Evolutionary conservation across 2,888 invertebrate species (phyloP).

Genomic region (Polymixis flavicincta): DNA sequence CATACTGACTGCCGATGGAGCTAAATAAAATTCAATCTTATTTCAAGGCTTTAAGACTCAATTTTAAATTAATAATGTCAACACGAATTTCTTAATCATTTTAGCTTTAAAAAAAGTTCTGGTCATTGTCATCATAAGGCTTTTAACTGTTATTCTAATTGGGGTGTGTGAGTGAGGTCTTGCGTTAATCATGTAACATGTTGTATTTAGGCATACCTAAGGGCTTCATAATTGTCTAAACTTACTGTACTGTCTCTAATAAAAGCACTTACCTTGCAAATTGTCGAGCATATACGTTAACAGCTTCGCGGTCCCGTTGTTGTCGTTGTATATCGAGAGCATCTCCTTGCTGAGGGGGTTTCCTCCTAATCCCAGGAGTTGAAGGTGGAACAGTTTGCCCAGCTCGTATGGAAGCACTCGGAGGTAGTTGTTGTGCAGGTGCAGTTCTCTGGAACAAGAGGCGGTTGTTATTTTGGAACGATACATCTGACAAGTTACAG

Average conservation of each 20-base stretch:
- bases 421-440: slow-evolving; percentile 98
- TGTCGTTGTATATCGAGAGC: slow-evolving; percentile 97
- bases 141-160: too few relatives aligned
- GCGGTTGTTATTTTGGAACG: slow-evolving; percentile 33
- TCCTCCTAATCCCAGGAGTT: slow-evolving; percentile 97
- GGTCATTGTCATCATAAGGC: too few relatives aligned
- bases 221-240: not conserved
- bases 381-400: slow-evolving; percentile 99
- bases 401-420: slow-evolving; percentile 98
- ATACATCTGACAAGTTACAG: too few relatives aligned
- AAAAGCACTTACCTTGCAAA: slow-evolving; percentile 94
- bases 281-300: slow-evolving; percentile 98
- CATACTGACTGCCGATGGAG: too few relatives aligned
- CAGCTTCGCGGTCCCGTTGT: slow-evolving; percentile 98
- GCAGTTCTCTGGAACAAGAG: slow-evolving; percentile 94
- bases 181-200: too few relatives aligned
- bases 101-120: too few relatives aligned
- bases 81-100: too few relatives aligned
- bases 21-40: too few relatives aligned
- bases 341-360: slow-evolving; percentile 98
- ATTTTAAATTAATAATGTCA: too few relatives aligned
- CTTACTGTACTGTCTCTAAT: not conserved
- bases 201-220: not conserved
- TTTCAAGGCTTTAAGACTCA: too few relatives aligned
- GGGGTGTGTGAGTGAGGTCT: too few relatives aligned